Conservation (phyloP, 2,888 invertebrate species). For the Meandrusa payeni region DNA sequence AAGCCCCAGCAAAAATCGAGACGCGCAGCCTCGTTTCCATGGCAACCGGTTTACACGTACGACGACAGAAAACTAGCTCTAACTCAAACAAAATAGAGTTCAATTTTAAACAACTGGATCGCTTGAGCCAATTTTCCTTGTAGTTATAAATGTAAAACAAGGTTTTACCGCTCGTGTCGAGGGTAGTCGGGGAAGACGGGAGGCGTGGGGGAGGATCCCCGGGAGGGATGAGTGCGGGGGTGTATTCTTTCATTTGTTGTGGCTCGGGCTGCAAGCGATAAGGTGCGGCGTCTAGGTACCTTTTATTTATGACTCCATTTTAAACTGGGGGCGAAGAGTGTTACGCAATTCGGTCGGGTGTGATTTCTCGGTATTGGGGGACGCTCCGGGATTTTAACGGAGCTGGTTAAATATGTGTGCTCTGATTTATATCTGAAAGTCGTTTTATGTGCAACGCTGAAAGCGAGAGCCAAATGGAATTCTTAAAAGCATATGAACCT, state of each 20-base stretch:
- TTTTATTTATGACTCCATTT: slow-evolving; percentile 79
- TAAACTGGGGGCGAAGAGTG: slow-evolving; percentile 67
- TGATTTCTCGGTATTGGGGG: slow-evolving; percentile 48
- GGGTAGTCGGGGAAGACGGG: slow-evolving; percentile 40
- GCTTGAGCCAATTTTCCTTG: slow-evolving; percentile 58
- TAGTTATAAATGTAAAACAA: slow-evolving; percentile 80
- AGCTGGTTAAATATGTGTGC: slow-evolving; percentile 35
- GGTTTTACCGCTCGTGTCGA: slow-evolving; percentile 53
- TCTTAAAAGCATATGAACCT: too few relatives aligned
- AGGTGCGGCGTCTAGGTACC: slow-evolving; percentile 58
- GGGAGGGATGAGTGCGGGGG: slow-evolving; percentile 36
- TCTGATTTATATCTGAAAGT: slow-evolving; percentile 31
- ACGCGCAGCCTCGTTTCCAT: slow-evolving; percentile 58
- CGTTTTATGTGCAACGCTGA: slow-evolving; percentile 1
- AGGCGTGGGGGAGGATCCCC: slow-evolving; percentile 31
- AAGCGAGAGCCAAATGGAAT: neutral
- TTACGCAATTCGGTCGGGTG: slow-evolving; percentile 59
- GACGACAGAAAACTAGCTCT: slow-evolving; percentile 34
- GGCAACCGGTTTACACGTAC: slow-evolving; percentile 40
- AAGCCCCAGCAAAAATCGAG: slow-evolving; percentile 63
- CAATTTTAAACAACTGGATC: slow-evolving; percentile 28
- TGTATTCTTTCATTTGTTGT: slow-evolving; percentile 72
- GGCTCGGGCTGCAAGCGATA: slow-evolving; percentile 57
- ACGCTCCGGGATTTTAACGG: slow-evolving; percentile 34
- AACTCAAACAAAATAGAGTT: slow-evolving; percentile 34